Percentiles rank a stretch among this genome's conserved stretches.
Conservation (phyloP, 2,113 vertebrate genomes). For the Podarcis raffonei region DNA sequence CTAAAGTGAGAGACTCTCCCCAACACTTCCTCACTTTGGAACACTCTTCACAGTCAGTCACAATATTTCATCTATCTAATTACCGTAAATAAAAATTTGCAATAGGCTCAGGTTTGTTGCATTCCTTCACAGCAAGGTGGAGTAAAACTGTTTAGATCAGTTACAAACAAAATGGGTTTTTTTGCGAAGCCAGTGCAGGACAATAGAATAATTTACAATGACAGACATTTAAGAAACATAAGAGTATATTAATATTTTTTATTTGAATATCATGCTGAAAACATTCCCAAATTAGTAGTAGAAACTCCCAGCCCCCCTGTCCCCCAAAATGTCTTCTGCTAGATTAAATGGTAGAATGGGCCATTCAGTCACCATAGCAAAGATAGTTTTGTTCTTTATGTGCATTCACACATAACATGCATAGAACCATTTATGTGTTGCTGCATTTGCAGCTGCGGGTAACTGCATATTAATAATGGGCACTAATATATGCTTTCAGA, state of each 20-base stretch:
- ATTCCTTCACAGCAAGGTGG: too few relatives aligned
- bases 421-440: not conserved
- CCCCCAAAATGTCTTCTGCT: too few relatives aligned
- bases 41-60: not conserved
- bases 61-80: not conserved
- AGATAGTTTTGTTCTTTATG: conserved; percentile 23
- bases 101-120: not conserved
- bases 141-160: not conserved
- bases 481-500: not conserved
- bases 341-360: not conserved
- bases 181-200: not conserved
- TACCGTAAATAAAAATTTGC: not conserved
- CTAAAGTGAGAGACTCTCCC: not conserved
- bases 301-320: not conserved
- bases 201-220: not conserved
- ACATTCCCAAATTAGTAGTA: conserved; percentile 16
- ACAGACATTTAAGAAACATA: not conserved
- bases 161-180: not conserved
- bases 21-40: not conserved
- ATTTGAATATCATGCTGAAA: conserved; percentile 10
- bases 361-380: not conserved
- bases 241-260: conserved; percentile 26
- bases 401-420: too few relatives aligned
- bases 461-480: not conserved
- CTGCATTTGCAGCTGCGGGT: not conserved